A percentile compares a stretch with the other conserved stretches of the same genome.
phyloP scores from a whole-genome alignment of 2,113 vertebrate species.

The Desmodus rotundus region DNA sequence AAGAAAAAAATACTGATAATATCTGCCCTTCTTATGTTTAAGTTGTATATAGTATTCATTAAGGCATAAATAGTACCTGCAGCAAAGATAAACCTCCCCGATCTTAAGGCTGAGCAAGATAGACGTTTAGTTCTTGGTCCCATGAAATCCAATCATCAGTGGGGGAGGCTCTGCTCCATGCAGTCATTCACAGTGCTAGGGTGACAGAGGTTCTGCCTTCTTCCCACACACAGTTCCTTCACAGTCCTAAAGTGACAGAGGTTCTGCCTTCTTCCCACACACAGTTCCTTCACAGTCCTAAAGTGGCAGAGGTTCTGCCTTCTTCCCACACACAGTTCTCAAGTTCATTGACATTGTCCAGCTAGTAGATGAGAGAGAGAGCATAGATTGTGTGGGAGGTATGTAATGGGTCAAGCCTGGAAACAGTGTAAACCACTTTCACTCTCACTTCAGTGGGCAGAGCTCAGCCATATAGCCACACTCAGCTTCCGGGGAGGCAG shows the following conservation, averaged over 20 bases:
- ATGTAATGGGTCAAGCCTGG: neutral
- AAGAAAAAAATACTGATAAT: neutral
- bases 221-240: too few relatives aligned
- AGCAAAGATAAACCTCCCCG: neutral
- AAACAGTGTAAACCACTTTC: neutral
- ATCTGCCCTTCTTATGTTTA: neutral
- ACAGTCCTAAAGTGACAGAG: too few relatives aligned
- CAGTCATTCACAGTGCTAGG: neutral
- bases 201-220: neutral
- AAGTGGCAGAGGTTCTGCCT: too few relatives aligned
- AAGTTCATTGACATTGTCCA: neutral
- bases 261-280: neutral
- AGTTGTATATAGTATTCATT: neutral
- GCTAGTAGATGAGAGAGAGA: neutral
- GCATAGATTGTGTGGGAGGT: neutral
- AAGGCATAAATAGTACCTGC: neutral
- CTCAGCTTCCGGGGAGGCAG: neutral
- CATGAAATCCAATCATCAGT: neutral
- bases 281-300: too few relatives aligned
- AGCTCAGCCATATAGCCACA: neutral
- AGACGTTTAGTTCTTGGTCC: neutral
- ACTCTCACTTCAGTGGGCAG: neutral
- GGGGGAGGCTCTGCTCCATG: rapidly evolving
- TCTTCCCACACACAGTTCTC: neutral
- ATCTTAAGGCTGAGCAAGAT: neutral